Percentiles rank a stretch among this genome's conserved stretches.
Conservation (phyloP, 2,797 vertebrate species). For the Enteromius thamalakanensis region DNA sequence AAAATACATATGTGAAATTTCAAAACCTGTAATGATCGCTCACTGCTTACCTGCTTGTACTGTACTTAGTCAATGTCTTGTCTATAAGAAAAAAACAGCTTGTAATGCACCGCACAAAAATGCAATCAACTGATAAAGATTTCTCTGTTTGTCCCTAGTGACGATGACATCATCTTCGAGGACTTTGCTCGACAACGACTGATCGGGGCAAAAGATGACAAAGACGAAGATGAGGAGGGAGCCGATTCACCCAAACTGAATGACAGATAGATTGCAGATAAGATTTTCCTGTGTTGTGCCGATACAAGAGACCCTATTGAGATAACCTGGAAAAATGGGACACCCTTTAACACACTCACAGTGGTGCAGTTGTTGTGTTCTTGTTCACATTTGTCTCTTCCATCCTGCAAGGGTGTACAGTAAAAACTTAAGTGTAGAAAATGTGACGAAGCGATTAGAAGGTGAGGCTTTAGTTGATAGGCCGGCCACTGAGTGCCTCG, state of each 20-base stretch:
- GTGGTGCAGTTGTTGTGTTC: conserved; percentile 71
- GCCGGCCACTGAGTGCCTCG: conserved; percentile 37
- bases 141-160: conserved; percentile 72
- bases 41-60: background rate
- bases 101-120: background rate
- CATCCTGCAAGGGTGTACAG: conserved; percentile 61
- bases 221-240: conserved; percentile 88
- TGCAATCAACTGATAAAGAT: background rate
- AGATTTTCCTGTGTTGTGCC: conserved; percentile 48
- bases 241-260: conserved; percentile 84
- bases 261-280: conserved; percentile 82
- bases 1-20: background rate
- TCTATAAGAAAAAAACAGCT: background rate
- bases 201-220: conserved; percentile 88
- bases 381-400: conserved; percentile 71
- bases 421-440: conserved; percentile 56
- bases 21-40: background rate
- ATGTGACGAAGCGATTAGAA: conserved; percentile 55
- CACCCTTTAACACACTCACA: conserved; percentile 72
- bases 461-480: conserved; percentile 57
- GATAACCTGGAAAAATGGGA: conserved; percentile 67
- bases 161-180: conserved; percentile 96
- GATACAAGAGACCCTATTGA: conserved; percentile 68
- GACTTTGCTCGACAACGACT: conserved; percentile 95
- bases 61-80: background rate